phyloP scores from a whole-genome alignment of 2,888 invertebrate species.

The Plagodis dolabraria region DNA sequence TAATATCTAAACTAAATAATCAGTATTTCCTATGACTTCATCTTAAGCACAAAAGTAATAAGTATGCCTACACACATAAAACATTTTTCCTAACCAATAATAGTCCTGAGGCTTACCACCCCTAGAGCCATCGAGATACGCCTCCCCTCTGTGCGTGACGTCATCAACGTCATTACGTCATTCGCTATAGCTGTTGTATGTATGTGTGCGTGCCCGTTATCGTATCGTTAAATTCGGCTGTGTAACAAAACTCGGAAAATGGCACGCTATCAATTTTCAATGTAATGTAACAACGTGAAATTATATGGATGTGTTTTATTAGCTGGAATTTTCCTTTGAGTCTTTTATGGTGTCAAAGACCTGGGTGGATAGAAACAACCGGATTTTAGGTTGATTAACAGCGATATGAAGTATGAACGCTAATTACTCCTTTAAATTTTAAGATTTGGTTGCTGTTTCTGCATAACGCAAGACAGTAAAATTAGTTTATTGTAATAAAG shows the following conservation, averaged over 20 bases:
- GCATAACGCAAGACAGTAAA: too few species aligned
- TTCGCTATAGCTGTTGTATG: conserved; percentile 36
- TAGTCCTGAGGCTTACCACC: conserved; percentile 24
- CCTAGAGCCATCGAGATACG: conserved; percentile 25
- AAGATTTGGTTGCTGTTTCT: too few species aligned
- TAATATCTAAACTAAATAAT: too few species aligned
- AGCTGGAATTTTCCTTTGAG: conserved; percentile 16
- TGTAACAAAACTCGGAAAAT: conserved; percentile 45
- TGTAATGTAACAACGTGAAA: conserved; percentile 29
- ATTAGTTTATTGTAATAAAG: too few species aligned
- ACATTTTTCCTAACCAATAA: conserved; percentile 28
- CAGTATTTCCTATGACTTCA: conserved; percentile 12
- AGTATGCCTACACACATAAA: conserved; percentile 25
- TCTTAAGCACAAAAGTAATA: conserved; percentile 20
- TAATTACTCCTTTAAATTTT: too few species aligned
- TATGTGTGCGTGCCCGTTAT: conserved; percentile 49
- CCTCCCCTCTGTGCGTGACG: conserved; percentile 59
- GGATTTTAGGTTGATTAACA: background rate
- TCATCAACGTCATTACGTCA: conserved; percentile 58
- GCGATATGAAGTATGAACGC: too few species aligned
- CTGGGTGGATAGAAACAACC: background rate
- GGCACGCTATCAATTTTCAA: conserved; percentile 30
- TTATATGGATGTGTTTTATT: conserved; percentile 30
- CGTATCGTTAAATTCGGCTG: conserved; percentile 52
- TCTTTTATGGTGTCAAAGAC: conserved; percentile 6